Evolutionary conservation across 2,797 vertebrate species (phyloP).

Genomic region (Poeciliopsis turneri): DNA sequence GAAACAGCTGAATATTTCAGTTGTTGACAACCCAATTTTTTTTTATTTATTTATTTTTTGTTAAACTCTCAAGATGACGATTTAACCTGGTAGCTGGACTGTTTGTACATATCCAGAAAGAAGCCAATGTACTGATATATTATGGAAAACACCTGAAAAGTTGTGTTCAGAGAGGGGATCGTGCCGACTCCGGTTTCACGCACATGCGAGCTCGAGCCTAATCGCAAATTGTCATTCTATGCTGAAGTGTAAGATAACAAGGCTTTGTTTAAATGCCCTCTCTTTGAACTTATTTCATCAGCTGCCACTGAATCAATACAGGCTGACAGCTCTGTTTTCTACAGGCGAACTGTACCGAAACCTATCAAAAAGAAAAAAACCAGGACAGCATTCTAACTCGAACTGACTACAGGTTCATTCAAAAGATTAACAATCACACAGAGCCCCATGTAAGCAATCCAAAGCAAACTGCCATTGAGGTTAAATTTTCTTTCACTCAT

Average conservation of each 20-base stretch:
- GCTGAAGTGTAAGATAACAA: conserved; percentile 18
- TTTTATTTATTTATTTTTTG: too few species aligned
- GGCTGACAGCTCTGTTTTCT: conserved; percentile 41
- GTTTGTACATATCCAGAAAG: not conserved
- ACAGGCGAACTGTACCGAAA: conserved; percentile 13
- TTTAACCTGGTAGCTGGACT: not conserved
- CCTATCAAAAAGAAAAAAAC: conserved; percentile 20
- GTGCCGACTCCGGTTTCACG: not conserved
- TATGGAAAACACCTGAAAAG: not conserved
- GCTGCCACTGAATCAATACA: conserved; percentile 48
- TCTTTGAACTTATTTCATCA: conserved; percentile 56
- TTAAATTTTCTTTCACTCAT: conserved; percentile 14
- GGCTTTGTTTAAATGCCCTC: conserved; percentile 39
- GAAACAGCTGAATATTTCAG: not conserved
- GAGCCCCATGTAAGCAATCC: conserved; percentile 15
- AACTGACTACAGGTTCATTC: conserved; percentile 56
- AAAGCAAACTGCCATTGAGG: conserved; percentile 29
- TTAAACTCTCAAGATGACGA: not conserved
- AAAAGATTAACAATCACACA: conserved; percentile 24
- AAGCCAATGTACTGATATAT: not conserved
- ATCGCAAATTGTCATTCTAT: conserved; percentile 32
- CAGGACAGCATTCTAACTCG: conserved; percentile 32
- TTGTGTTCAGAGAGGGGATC: not conserved
- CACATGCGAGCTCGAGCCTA: not conserved
- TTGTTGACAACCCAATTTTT: not conserved